Base-by-base conservation (phyloP, 2,113 vertebrate species). In the Dinomys branickii region DNA sequence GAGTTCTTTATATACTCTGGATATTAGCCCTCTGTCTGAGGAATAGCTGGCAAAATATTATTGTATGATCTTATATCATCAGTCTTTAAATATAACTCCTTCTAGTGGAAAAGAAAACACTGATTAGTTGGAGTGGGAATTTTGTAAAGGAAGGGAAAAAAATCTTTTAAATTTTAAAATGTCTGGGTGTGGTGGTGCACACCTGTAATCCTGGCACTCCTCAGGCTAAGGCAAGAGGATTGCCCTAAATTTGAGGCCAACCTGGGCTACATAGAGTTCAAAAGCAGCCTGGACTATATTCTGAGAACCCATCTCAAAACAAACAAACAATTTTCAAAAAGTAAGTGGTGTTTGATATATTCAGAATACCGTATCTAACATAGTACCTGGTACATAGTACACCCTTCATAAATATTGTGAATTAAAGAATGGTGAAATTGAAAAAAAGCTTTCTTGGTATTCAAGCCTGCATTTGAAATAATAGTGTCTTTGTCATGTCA, bases 361-460 rank as follows among this genome's bases (percentile, higher is more conserved):
- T 91, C 56, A 94, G 50, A 96, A 83, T 88, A 93, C 52, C 19
- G 20, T 90, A 44, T 59, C 28, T 96, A 47, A 67, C 11, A 81
- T 19, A 89, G 65, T 63, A 56, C 13, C 78, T 67, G 54, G 14
- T 97, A 78, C 30, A 38, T 83, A 67, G 26, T 91, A 63, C 28
- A 84, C 52, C 5, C 52, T 93, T 33, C 50, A 26, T 80, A 95
- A 71, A 38, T 95, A 88, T 59, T 94, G n/a, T 85, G 69, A 94
- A 73, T 91, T 84, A 89, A 73, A 44, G 71, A 73, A 44, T 73
- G 71, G 26, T 73, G 10, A 73, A 73, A 44, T 73, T 73, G 38
- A 26, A 73, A 16, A 73, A 71, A 20, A n/a, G 61, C 52, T 83
- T 69, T 52, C 19, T 24, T 95, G 38, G 38, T 96, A 41, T 50